Percentiles rank a stretch among this genome's conserved stretches.
Evolutionary conservation across 2,888 invertebrate species (phyloP).

Genomic region (Chloromyia formosa): DNA sequence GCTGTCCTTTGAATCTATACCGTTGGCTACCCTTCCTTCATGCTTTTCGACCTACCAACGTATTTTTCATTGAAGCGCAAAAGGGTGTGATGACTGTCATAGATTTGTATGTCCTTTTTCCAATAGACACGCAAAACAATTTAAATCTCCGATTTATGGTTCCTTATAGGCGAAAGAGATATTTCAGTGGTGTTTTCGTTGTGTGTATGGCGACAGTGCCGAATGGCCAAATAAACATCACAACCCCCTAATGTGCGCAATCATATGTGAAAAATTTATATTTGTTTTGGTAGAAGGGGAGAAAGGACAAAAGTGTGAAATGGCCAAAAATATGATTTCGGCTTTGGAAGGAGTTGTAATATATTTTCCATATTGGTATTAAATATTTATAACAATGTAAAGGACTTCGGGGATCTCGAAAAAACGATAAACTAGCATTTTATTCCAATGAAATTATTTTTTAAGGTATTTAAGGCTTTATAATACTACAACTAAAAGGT

Average conservation of each 20-base stretch:
- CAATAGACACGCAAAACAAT: conserved; percentile 32
- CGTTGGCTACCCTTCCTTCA: too few relatives aligned
- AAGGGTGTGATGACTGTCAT: conserved; percentile 46
- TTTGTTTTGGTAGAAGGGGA: conserved; percentile 45
- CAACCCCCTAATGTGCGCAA: conserved; percentile 51
- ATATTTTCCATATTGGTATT: background rate
- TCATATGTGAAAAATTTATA: conserved; percentile 53
- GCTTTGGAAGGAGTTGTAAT: background rate
- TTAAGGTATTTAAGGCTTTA: too few relatives aligned
- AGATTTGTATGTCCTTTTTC: conserved; percentile 40
- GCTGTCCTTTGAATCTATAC: too few relatives aligned
- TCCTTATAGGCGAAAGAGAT: conserved; percentile 44
- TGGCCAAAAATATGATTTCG: background rate
- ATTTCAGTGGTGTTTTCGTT: conserved; percentile 13
- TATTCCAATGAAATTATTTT: too few relatives aligned
- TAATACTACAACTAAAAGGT: too few relatives aligned
- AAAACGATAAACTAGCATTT: too few relatives aligned
- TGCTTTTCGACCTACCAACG: too few relatives aligned
- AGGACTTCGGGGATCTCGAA: too few relatives aligned
- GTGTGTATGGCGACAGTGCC: background rate
- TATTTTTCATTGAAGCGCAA: conserved; percentile 14
- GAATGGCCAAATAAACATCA: conserved; percentile 50
- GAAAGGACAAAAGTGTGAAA: background rate
- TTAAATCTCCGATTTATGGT: conserved; percentile 47
- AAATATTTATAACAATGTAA: too few relatives aligned